These are phyloP conservation scores for Brachionichthys hirsutus DNA, from an alignment of 2,113 vertebrate species.

Conservation along the genomic window DNA sequence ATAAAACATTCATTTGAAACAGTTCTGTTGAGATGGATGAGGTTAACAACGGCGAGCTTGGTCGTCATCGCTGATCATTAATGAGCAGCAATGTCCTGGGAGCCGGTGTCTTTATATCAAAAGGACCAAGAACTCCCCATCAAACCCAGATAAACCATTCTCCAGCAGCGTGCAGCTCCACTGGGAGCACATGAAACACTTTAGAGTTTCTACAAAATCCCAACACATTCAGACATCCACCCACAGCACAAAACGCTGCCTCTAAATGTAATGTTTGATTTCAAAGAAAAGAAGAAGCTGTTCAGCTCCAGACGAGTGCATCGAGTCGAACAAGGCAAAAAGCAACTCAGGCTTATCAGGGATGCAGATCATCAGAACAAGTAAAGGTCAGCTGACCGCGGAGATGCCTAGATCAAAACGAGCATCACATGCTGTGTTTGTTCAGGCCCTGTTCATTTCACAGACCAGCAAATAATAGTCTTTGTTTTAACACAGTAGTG, in stretches of 20 bases:
- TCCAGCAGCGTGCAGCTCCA: constrained; percentile 2
- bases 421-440: constrained; percentile 43
- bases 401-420: constrained; percentile 32
- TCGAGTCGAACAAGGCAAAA: constrained; percentile 15
- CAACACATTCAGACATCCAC: neutral
- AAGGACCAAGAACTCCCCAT: constrained; percentile 15
- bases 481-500: constrained; percentile 7
- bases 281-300: neutral
- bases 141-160: constrained; percentile 17
- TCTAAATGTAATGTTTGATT: too few relatives aligned
- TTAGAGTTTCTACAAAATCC: neutral
- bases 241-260: too few relatives aligned
- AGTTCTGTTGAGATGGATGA: constrained; percentile 13
- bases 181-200: constrained; percentile 1
- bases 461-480: constrained; percentile 27
- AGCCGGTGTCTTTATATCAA: constrained; percentile 22
- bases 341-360: constrained; percentile 47
- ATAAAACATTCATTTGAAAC: neutral
- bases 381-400: constrained; percentile 57
- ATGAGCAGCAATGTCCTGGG: constrained; percentile 22
- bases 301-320: constrained; percentile 8
- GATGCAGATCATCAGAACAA: constrained; percentile 41
- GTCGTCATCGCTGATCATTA: constrained; percentile 34
- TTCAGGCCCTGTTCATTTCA: constrained; percentile 41
- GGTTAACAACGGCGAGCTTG: constrained; percentile 13